Evolutionary conservation across 2,888 invertebrate genomes (phyloP).

Genomic region (Amiota minor): DNA sequence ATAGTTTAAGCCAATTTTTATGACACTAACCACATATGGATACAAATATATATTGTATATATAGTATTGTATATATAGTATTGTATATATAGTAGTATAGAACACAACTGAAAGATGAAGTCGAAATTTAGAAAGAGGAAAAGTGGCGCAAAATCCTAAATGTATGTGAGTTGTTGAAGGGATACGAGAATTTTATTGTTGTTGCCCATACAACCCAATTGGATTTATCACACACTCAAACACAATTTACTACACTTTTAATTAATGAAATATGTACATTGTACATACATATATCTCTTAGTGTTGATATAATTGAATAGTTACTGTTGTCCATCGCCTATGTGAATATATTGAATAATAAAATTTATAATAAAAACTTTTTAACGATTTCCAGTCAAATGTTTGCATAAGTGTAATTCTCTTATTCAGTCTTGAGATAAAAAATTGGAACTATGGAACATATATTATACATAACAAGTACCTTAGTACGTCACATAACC

Average conservation of each 20-base stretch:
- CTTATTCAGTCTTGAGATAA: no score
- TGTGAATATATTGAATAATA: no score
- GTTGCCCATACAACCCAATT: no score
- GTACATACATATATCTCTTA: neutral
- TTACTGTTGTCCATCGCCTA: neutral
- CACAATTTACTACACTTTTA: neutral
- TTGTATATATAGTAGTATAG: neutral
- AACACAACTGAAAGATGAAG: neutral
- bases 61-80: no score
- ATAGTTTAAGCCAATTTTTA: constrained; percentile 11
- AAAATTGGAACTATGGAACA: no score
- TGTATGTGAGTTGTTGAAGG: no score
- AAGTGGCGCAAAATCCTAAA: neutral
- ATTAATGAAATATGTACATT: neutral
- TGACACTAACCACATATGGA: neutral
- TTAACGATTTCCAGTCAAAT: no score
- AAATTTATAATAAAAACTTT: no score
- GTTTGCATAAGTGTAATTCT: no score
- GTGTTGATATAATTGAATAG: neutral
- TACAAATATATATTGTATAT: neutral
- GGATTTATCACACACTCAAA: neutral
- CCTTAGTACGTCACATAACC: no score
- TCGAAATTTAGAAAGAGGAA: neutral
- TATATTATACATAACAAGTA: no score
- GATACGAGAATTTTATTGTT: no score